A percentile compares a stretch with the other conserved stretches of the same genome.
Conservation (phyloP, 1,140 invertebrate species). For the Heliconius congener region DNA sequence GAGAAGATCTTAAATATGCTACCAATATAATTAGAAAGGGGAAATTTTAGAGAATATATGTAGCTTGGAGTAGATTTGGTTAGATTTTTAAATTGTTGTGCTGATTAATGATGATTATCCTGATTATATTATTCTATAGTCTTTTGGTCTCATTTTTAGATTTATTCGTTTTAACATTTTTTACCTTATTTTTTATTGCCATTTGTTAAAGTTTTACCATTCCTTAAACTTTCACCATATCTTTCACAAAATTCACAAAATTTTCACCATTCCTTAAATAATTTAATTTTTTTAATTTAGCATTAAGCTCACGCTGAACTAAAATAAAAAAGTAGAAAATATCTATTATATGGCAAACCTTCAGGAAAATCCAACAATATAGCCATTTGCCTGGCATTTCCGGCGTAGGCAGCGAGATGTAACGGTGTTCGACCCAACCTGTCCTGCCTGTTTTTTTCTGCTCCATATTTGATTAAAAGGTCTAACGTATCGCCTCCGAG, state of each 20-base stretch:
- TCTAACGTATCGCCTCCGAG: slow-evolving; percentile 59
- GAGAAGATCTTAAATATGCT: slow-evolving; percentile 47
- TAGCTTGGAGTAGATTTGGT: neutral
- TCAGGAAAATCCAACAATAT: slow-evolving; percentile 71
- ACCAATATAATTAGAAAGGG: neutral
- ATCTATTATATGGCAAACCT: slow-evolving; percentile 44
- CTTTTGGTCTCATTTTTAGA: neutral
- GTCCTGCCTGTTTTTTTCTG: slow-evolving; percentile 68
- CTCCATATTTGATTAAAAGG: slow-evolving; percentile 68
- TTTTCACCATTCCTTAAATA: too few relatives aligned
- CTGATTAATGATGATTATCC: neutral
- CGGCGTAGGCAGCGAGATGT: slow-evolving; percentile 75
- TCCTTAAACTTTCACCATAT: too few relatives aligned
- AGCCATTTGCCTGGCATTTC: slow-evolving; percentile 69
- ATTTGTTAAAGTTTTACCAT: too few relatives aligned
- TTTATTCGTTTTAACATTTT: too few relatives aligned
- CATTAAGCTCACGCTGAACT: too few relatives aligned
- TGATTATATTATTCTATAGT: neutral
- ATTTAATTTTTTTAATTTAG: too few relatives aligned
- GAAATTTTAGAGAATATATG: too few relatives aligned
- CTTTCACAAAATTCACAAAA: too few relatives aligned
- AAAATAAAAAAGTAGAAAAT: too few relatives aligned
- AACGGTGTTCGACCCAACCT: slow-evolving; percentile 69
- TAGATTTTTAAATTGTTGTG: neutral
- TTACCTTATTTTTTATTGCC: too few relatives aligned